Evolutionary conservation across 2,888 invertebrate genomes (phyloP), one percentile per base, ranked within the genome.

Genomic region (Heteropelma amictum): DNA sequence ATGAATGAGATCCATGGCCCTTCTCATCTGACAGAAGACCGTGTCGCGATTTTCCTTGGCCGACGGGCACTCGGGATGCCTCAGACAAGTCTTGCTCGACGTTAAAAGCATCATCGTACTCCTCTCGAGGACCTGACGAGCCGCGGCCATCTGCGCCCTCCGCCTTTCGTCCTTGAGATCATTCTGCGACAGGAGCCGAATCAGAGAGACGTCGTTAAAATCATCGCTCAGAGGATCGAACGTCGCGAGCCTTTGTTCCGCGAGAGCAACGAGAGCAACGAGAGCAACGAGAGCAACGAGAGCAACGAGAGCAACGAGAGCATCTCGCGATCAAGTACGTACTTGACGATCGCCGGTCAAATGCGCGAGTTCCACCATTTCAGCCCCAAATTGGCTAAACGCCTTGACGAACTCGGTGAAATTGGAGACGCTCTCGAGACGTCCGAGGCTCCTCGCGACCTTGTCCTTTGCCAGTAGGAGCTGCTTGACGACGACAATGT

Each of bases 351-450:
- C 94, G 12, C 93, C 98, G 17, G 98, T 97, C 73, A 98, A 92
- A 88, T 98, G 96, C 21, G 99, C 98, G 81, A 99, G 91, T 89
- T 99, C 98, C 79, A 99, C 98, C 98, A 99, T 99, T 89, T 99
- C 98, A 19, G 95, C 95, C 40, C 99, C 99, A 89, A 99, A 99
- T 89, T 98, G 97, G 81, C 98, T 98, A 91, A 99, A 99, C 19
- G 98, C 97, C 88, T 98, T 96, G 69, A 99, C 98, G 89, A 99
- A 99, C 90, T 99, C 99, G 60, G 98, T 97, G 88, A 96, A 96
- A 90, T 96, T 96, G 82, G 95, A 95, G 77, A 97, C 96, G 56
- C 95, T 95, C 90, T 96, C 96, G 84, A 97, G 91, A 72, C 96
- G 93, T 82, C 95, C 95, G 85, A 96, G 91, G 84, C 95, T 94